Base-by-base conservation (phyloP, 1,140 invertebrate species). In the Cheumatopsyche charites region DNA sequence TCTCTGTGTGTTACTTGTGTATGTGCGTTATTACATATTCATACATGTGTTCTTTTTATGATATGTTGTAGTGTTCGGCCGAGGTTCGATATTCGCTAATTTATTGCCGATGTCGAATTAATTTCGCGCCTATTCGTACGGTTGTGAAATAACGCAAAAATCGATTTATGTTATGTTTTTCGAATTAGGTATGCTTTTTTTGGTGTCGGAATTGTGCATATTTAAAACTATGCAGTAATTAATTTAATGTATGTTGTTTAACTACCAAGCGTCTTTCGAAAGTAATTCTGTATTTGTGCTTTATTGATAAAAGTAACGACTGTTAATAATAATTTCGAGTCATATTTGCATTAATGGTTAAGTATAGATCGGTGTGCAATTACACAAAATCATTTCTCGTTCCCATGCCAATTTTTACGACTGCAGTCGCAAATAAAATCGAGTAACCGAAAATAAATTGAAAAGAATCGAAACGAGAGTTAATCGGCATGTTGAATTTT, bases 141-240 rank as follows among this genome's bases (percentile, higher is more conserved):
- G 29, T 9, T 3, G 9, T 36, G 9, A 36, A 63, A 63, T 43
- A 3, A 42, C 62, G 62, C 42, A 29, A 49, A 58, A 58, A 58
- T 25, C 3, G 29, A 58, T 42, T 42, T 63, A 15, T 21, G 62
- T 29, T 26, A 66, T 66, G 63, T 66, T 66, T 66, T 43, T 47
- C 63, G 25, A 42, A 66, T 66, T 66, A 66, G 63, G 13, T 15
- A 66, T 49, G 63, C 63, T 47, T 7, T 66, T 66, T 66, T 49
- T 13, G 55, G 29, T 36, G 9, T 9, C n/a, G n/a, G n/a, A n/a
- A n/a, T n/a, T n/a, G n/a, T n/a, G n/a, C n/a, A n/a, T n/a, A n/a
- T n/a, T n/a, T n/a, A n/a, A n/a, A n/a, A n/a, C n/a, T n/a, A n/a
- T n/a, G n/a, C n/a, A n/a, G n/a, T n/a, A n/a, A n/a, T n/a, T n/a